Evolutionary conservation across 1,140 invertebrate species (phyloP).

Genomic region (Chelonus insularis): DNA sequence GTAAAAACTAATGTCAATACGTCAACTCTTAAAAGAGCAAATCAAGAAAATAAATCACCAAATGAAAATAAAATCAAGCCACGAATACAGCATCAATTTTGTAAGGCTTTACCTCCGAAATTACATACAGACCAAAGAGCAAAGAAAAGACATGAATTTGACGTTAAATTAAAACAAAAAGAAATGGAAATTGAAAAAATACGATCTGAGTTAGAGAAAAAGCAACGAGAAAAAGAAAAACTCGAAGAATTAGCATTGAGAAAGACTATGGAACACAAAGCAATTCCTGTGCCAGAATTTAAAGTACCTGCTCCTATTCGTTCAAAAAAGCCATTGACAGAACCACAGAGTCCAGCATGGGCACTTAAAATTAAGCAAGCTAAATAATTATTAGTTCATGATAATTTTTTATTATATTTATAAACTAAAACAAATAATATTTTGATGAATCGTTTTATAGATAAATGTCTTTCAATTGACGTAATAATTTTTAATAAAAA

Average conservation of each 20-base stretch:
- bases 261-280: conserved; percentile 3
- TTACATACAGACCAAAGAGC: conserved; percentile 35
- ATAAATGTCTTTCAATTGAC: no score
- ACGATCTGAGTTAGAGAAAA: conserved; percentile 25
- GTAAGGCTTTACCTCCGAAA: conserved; percentile 1
- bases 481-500: no score
- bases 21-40: background rate
- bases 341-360: conserved; percentile 5
- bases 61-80: no score
- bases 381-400: no score
- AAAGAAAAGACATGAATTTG: conserved; percentile 33
- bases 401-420: no score
- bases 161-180: conserved; percentile 33
- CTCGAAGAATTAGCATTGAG: conserved; percentile 25
- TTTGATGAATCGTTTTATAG: no score
- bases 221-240: conserved; percentile 28
- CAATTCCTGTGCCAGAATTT: conserved; percentile 1
- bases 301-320: conserved; percentile 5
- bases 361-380: no score
- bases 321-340: background rate
- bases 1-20: background rate
- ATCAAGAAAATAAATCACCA: conserved; percentile 2
- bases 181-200: conserved; percentile 32
- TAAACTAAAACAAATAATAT: no score
- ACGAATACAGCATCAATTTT: background rate